Conservation (phyloP, 2,113 vertebrate genomes). For the Silurus glanis region DNA sequence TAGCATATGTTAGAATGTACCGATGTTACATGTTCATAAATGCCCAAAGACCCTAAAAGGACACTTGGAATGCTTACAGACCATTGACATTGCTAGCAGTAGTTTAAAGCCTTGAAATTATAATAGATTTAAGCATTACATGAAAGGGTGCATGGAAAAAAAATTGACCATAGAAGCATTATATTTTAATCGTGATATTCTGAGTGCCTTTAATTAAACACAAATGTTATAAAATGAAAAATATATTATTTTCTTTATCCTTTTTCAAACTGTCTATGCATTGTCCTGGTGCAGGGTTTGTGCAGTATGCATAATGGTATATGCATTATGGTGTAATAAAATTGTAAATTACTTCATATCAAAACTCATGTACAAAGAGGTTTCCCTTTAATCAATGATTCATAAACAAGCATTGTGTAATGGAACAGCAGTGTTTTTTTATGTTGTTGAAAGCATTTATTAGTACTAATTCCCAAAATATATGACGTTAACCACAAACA, state of each 20-base stretch:
- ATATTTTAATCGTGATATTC: slow-evolving; percentile 66
- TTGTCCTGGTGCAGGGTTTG: slow-evolving; percentile 9
- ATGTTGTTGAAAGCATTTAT: not conserved
- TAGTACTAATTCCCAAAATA: not conserved
- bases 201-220: slow-evolving; percentile 78
- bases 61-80: slow-evolving; percentile 35
- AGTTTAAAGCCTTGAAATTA: slow-evolving; percentile 24
- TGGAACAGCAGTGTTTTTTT: not conserved
- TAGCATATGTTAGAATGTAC: slow-evolving; percentile 29
- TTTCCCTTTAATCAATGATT: not conserved
- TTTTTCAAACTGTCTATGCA: slow-evolving; percentile 43
- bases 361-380: slow-evolving; percentile 9
- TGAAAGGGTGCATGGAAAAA: slow-evolving; percentile 60
- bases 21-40: slow-evolving; percentile 22
- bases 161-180: slow-evolving; percentile 57
- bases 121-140: slow-evolving; percentile 42
- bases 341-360: not conserved
- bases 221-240: slow-evolving; percentile 1
- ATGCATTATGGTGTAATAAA: not conserved
- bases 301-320: not conserved
- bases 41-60: not conserved
- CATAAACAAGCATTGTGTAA: not conserved
- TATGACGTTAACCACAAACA: not conserved
- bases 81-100: slow-evolving; percentile 23
- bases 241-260: slow-evolving; percentile 34